A percentile compares a stretch with the other conserved stretches of the same genome.
Evolutionary conservation across 2,797 vertebrate genomes (phyloP).

Genomic region (Acanthiza pusilla): DNA sequence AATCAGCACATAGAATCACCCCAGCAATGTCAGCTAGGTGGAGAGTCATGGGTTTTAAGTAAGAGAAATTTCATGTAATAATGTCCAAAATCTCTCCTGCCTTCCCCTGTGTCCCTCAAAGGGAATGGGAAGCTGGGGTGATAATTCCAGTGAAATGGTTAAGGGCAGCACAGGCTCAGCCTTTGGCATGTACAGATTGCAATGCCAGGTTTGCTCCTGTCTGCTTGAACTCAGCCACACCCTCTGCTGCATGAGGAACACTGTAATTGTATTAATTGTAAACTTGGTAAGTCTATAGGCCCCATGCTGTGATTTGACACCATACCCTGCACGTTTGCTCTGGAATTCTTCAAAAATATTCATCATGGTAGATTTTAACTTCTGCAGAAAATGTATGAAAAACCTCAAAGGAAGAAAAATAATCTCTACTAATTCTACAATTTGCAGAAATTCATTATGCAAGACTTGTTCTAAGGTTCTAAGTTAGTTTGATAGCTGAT

Average conservation of each 20-base stretch:
- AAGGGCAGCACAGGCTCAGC: background rate
- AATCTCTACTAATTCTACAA: background rate
- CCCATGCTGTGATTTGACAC: background rate
- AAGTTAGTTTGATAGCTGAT: background rate
- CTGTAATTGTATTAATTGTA: background rate
- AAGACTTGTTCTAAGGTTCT: background rate
- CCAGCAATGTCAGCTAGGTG: background rate
- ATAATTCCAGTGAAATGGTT: background rate
- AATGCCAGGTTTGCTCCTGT: background rate
- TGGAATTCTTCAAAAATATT: background rate
- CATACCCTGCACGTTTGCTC: background rate
- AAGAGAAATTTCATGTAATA: background rate
- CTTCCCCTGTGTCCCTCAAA: background rate
- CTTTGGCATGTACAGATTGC: background rate
- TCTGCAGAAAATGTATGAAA: background rate
- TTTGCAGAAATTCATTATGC: background rate
- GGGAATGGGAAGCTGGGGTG: background rate
- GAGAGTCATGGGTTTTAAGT: background rate
- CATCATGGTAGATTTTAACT: background rate
- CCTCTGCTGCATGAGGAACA: background rate
- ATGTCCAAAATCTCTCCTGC: background rate
- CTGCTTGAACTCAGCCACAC: background rate
- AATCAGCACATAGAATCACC: background rate
- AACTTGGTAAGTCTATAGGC: background rate
- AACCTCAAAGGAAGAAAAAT: background rate